Percentiles rank a stretch among this genome's conserved stretches.
Conservation (phyloP, 1,140 invertebrate genomes). For the Pseudachorutes palmiensis region DNA sequence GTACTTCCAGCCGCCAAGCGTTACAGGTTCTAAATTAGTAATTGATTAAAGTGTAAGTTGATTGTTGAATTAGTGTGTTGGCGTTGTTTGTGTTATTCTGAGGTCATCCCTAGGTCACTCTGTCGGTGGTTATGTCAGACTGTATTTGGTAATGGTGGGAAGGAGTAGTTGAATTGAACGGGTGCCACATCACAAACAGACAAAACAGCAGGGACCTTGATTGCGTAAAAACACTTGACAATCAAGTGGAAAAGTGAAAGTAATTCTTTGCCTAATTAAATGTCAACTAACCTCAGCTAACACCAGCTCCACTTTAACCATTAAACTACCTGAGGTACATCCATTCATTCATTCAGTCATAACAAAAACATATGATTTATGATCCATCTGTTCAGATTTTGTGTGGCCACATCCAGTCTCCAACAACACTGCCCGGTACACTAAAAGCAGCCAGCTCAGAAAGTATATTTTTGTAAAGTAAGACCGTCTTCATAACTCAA, state of each 20-base stretch:
- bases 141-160: neutral
- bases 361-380: neutral
- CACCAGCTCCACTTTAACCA: neutral
- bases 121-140: neutral
- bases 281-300: neutral
- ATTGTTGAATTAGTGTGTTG: too few relatives aligned
- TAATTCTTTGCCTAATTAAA: neutral
- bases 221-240: neutral
- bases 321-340: too few relatives aligned
- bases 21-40: too few relatives aligned
- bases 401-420: too few relatives aligned
- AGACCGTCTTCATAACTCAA: conserved; percentile 41
- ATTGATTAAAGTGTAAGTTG: too few relatives aligned
- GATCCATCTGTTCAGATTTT: too few relatives aligned
- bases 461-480: conserved; percentile 11
- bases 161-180: neutral
- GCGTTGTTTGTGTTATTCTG: too few relatives aligned
- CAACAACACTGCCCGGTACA: neutral
- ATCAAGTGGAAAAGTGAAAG: conserved; percentile 6
- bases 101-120: neutral
- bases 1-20: too few relatives aligned
- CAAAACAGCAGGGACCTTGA: neutral
- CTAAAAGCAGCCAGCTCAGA: neutral
- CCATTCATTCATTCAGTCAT: neutral
- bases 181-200: neutral